Evolutionary conservation across 2,888 invertebrate species (phyloP), one percentile per base, ranked within the genome.

Genomic region (Diachrysia chrysitis): DNA sequence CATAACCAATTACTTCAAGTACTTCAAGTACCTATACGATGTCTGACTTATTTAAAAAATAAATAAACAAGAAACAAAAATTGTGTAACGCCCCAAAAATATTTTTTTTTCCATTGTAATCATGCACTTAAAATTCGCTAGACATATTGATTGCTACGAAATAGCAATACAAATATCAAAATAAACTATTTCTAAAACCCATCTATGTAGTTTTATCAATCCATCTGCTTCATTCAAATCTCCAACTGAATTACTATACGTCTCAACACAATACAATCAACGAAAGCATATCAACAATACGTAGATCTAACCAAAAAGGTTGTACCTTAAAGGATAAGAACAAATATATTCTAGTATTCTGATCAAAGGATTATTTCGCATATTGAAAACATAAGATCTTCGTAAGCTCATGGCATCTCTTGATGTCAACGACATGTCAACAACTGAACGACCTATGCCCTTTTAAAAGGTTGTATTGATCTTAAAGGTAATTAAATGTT

Each of bases 281-380:
- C 42, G 6, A 42, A 42, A 42, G n/a, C 16, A 6, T 42, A 42
- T 42, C 42, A 37, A 37, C 16, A 37, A 16, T 37, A 37, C 42
- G 14, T 42, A n/a, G 16, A 42, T 42, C n/a, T n/a, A 42, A 21
- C 48, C 48, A 19, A 51, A 51, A 21, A 51, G 42, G 42, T 42
- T 42, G n/a, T n/a, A 42, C n/a, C 37, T 37, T 53, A 23, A 69
- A 61, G 63, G n/a, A 66, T 74, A 71, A 75, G 62, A 65, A 78
- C 66, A 72, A 77, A 82, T 66, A 76, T 79, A 77, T 80, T 81
- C 63, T 19, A 66, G 60, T 21, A 62, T 59, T 68, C 63, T 69
- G 73, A 75, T 79, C 71, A 78, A 73, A 81, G 75, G 79, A 81
- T 84, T 85, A 85, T 81, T 79, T 73, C 71, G 73, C 76, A 74